phyloP scores from a whole-genome alignment of 2,797 vertebrate species.

The Xenentodon cancila region DNA sequence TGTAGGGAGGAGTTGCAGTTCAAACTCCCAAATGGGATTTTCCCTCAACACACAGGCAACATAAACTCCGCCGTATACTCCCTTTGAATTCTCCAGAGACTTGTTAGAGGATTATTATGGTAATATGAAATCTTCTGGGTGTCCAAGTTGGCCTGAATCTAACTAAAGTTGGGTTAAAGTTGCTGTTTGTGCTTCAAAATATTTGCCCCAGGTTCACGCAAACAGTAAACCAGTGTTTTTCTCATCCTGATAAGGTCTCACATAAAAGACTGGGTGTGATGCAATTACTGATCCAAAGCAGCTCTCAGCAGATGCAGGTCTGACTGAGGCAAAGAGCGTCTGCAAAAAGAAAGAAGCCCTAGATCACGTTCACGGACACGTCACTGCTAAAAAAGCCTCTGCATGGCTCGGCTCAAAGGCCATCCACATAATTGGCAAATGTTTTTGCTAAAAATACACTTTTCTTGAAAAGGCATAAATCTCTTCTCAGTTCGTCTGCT shows the following conservation, averaged over 20 bases:
- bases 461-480: too few species aligned
- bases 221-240: constrained; percentile 56
- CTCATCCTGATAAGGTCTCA: constrained; percentile 72
- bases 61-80: constrained; percentile 23
- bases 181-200: constrained; percentile 79
- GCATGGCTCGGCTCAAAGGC: constrained; percentile 29
- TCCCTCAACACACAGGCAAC: constrained; percentile 35
- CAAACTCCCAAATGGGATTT: constrained; percentile 27
- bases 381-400: constrained; percentile 30
- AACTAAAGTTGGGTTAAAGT: constrained; percentile 78
- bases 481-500: too few species aligned
- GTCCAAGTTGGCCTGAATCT: constrained; percentile 59
- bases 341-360: constrained; percentile 23
- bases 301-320: constrained; percentile 52
- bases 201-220: constrained; percentile 52
- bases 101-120: constrained; percentile 76
- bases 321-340: constrained; percentile 46
- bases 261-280: constrained; percentile 73
- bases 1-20: constrained; percentile 6
- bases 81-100: constrained; percentile 70
- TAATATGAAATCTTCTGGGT: constrained; percentile 73
- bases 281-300: constrained; percentile 65
- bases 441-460: constrained; percentile 12
- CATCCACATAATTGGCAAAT: constrained; percentile 44
- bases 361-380: constrained; percentile 49